A percentile compares a stretch with the other conserved stretches of the same genome.
Conservation (phyloP, 2,888 invertebrate species). For the Lasioglossum vierecki region DNA sequence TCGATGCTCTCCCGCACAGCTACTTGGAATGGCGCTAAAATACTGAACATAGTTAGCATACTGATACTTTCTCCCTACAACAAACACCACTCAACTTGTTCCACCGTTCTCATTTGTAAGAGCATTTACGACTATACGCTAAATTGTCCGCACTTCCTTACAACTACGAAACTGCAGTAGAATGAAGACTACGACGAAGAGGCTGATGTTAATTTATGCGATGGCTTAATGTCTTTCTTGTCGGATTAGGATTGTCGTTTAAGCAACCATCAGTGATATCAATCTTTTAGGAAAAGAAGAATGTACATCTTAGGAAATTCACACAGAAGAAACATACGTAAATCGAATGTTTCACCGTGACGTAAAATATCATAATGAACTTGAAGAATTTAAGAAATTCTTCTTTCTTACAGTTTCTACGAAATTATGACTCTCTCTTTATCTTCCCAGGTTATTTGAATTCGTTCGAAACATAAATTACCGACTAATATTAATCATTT, state of each 20-base stretch:
- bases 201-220: not conserved
- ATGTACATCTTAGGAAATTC: not conserved
- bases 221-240: not conserved
- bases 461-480: not conserved
- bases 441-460: too few species aligned
- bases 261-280: not conserved
- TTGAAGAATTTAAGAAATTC: too few species aligned
- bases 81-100: not conserved
- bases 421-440: too few species aligned
- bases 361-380: too few species aligned
- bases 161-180: not conserved
- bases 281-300: not conserved
- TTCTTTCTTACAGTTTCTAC: too few species aligned
- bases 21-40: conserved; percentile 32
- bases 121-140: conserved; percentile 4
- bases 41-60: conserved; percentile 20
- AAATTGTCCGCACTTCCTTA: conserved; percentile 6
- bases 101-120: not conserved
- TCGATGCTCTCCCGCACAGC: not conserved
- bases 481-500: not conserved
- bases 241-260: not conserved
- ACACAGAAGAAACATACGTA: not conserved
- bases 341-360: too few species aligned
- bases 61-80: conserved; percentile 5
- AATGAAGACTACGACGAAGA: not conserved